Evolutionary conservation across 1,140 invertebrate genomes (phyloP), one percentile per base, ranked within the genome.

Genomic region (Neotoxoptera formosana): DNA sequence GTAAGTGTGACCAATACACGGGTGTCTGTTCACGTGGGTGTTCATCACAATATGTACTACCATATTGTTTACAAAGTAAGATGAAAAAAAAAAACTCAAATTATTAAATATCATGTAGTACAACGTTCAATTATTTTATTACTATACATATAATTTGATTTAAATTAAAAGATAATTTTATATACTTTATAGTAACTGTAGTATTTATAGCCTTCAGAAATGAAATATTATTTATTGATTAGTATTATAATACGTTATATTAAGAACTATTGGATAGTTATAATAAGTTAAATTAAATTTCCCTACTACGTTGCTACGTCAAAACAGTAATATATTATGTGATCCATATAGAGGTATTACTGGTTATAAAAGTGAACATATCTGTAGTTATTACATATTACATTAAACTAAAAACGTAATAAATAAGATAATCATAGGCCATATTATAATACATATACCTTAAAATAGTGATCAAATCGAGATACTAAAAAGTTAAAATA

Each of bases 61-160:
- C 86, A 34, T 20, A 51, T 88, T 88, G 86, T 34, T 21, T 30
- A 51, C 47, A 88, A 88, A 88, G 86, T 88, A 88, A 88, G 86
- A 51, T 51, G 34, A 41, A 47, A n/a, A 47, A n/a, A n/a, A 67
- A 76, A 76, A 86, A 0, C 8, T 41, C 25, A 86, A 30, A 47
- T 83, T 83, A 83, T 0, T 36, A 4, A 41, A 41, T 4, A 17
- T 76, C 30, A 4, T n/a, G 30, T 76, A n/a, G 14, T 17, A 17
- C n/a, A 76, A 34, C 14, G 14, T 17, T 76, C 30, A 17, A n/a
- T n/a, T 76, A 34, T n/a, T n/a, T 23, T 53, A 51, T 21, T n/a
- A n/a, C n/a, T n/a, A n/a, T n/a, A n/a, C 17, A 76, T 76, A 17
- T 9, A 76, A 76, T 76, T 76, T 25, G 9, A 67, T 67, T 67